phyloP scores from a whole-genome alignment of 2,797 vertebrate genomes.

The Cryptoprocta ferox region DNA sequence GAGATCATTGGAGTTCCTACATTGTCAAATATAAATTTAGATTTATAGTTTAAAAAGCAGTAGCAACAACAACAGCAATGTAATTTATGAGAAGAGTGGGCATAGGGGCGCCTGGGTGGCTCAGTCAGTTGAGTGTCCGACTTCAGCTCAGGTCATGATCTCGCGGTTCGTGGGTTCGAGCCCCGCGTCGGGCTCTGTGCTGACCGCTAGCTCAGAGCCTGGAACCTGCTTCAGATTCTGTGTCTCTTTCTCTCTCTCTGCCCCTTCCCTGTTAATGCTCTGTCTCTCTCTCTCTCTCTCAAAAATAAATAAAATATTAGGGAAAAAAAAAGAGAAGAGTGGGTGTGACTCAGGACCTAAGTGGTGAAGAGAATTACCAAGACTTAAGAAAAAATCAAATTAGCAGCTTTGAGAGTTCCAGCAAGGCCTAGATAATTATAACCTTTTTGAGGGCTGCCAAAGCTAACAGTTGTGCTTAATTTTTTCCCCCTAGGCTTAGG shows the following conservation, averaged over 20 bases:
- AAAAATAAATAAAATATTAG: too few species aligned
- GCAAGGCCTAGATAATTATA: not conserved
- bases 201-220: too few species aligned
- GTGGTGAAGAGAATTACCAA: not conserved
- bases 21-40: slow-evolving; percentile 28
- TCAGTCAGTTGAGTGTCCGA: too few species aligned
- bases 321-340: not conserved
- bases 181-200: too few species aligned
- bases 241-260: too few species aligned
- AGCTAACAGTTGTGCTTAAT: not conserved
- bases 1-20: not conserved
- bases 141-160: too few species aligned
- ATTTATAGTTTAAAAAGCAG: slow-evolving; percentile 21
- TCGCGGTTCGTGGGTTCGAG: too few species aligned
- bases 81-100: not conserved
- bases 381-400: not conserved
- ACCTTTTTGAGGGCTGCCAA: not conserved
- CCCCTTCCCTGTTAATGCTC: too few species aligned
- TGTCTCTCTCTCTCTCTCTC: too few species aligned
- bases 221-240: too few species aligned
- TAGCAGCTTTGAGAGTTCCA: not conserved
- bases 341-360: not conserved
- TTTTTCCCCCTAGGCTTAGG: not conserved
- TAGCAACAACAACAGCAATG: not conserved
- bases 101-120: not conserved